A percentile compares a stretch with the other conserved stretches of the same genome.
phyloP scores from a whole-genome alignment of 2,888 invertebrate species.

The Acrobasis repandana region DNA sequence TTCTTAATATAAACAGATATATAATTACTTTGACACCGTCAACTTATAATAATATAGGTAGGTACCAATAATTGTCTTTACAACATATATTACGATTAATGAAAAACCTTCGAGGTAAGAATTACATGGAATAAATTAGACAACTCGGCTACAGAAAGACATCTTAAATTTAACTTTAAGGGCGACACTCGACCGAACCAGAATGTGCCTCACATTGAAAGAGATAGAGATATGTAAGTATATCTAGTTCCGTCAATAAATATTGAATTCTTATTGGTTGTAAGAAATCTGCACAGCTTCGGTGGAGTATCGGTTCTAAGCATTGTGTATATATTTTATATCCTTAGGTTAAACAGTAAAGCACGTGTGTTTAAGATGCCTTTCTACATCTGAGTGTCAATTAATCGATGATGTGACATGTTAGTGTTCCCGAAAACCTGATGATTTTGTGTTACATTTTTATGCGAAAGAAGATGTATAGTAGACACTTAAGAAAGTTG shows the following conservation, averaged over 20 bases:
- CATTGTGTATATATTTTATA: too few species aligned
- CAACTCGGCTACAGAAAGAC: neutral
- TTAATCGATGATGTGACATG: slow-evolving; percentile 30
- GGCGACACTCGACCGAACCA: too few species aligned
- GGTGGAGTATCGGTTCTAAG: too few species aligned
- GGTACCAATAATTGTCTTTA: slow-evolving; percentile 61
- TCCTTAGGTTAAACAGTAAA: too few species aligned
- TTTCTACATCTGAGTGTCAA: too few species aligned
- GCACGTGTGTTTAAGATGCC: too few species aligned
- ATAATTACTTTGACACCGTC: slow-evolving; percentile 79
- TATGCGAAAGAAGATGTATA: slow-evolving; percentile 9
- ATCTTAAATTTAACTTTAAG: too few species aligned
- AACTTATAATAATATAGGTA: slow-evolving; percentile 62
- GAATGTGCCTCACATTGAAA: too few species aligned
- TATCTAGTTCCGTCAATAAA: too few species aligned
- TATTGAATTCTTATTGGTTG: too few species aligned
- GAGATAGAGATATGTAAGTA: too few species aligned
- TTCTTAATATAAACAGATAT: slow-evolving; percentile 73
- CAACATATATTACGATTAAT: slow-evolving; percentile 47
- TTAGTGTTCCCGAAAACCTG: slow-evolving; percentile 35
- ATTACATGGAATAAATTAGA: slow-evolving; percentile 19
- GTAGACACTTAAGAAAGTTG: neutral
- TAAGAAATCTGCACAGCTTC: too few species aligned
- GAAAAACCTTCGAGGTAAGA: slow-evolving; percentile 41
- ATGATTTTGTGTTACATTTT: slow-evolving; percentile 22